Evolutionary conservation across 2,113 vertebrate species (phyloP), one percentile per base, ranked within the genome.

Genomic region (Thunnus maccoyii): DNA sequence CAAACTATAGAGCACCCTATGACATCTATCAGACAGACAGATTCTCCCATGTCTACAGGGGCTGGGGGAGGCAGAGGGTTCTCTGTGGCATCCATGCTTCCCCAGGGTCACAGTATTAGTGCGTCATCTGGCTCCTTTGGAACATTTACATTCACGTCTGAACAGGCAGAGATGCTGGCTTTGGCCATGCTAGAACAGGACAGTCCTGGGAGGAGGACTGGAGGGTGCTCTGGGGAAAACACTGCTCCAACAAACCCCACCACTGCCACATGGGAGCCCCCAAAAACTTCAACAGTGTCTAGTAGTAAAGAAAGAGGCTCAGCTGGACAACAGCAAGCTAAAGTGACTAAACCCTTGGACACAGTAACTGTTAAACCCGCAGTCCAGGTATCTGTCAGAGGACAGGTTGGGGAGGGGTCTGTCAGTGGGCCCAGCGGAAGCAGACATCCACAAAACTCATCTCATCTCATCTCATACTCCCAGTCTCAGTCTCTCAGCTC

Each of bases 21-120:
- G 76, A 88, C 95, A 0, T 27, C 93, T 3, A 95, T 78, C 77
- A 93, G 97, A 66, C 97, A 98, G 87, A 93, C 96, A 0, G 98
- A 99, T 82, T 99, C 97, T 5, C 97, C 97, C 0, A 93, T 97
- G 94, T 97, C 96, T 18, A 93, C 95, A 18, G 97, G 94, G 73
- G 96, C 96, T 56, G 96, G 94, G 17, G 97, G 96, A 60, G 97
- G 96, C 63, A 94, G 96, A 30, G 95, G 96, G 63, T 99, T 99
- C 90, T 99, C 98, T 0, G 98, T 99, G 74, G 98, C 98, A 0
- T 99, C 98, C 1, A 98, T 99, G 96, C 94, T 99, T 87, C 98
- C 98, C 90, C 75, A 96, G 94, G 94, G 94, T 88, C 79, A 95
- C n/a, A 95, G 88, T 88, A 90, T 93, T 3, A 94, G 78, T 70